Evolutionary conservation across 2,113 vertebrate species (phyloP).

Genomic region (Chinchilla lanigera): DNA sequence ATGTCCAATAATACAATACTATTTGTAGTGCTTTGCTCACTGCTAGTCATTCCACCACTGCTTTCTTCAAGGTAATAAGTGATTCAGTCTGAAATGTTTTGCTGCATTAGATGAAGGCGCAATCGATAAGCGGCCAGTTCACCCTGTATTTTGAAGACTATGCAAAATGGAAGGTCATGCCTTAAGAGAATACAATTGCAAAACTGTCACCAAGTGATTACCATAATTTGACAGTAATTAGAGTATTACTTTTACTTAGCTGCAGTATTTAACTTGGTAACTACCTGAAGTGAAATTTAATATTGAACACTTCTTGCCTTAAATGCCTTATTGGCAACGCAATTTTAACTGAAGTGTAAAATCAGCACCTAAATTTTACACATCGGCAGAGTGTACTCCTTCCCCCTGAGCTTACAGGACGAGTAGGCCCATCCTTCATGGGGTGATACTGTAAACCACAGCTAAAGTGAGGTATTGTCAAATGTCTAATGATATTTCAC

Average conservation of each 20-base stretch:
- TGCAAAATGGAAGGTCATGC: slow-evolving; percentile 76
- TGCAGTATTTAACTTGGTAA: slow-evolving; percentile 48
- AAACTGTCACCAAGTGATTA: slow-evolving; percentile 69
- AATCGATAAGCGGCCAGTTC: slow-evolving; percentile 83
- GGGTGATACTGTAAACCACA: background rate
- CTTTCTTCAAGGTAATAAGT: slow-evolving; percentile 75
- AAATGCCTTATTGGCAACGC: background rate
- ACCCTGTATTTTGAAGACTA: slow-evolving; percentile 71
- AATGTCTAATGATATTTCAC: background rate
- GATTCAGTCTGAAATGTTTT: slow-evolving; percentile 75
- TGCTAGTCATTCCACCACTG: slow-evolving; percentile 68
- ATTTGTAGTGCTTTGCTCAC: background rate
- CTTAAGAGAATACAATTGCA: slow-evolving; percentile 79
- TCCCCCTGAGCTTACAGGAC: background rate
- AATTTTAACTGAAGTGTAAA: slow-evolving; percentile 27
- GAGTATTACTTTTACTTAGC: slow-evolving; percentile 67
- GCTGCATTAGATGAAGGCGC: slow-evolving; percentile 71
- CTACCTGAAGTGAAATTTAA: slow-evolving; percentile 17
- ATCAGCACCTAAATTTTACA: background rate
- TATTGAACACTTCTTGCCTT: background rate
- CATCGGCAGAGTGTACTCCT: background rate
- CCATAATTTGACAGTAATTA: slow-evolving; percentile 71
- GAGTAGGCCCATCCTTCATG: background rate
- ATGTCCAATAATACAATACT: background rate
- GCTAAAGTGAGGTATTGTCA: background rate